phyloP scores from a whole-genome alignment of 2,113 vertebrate species.

The Mirza zaza region DNA sequence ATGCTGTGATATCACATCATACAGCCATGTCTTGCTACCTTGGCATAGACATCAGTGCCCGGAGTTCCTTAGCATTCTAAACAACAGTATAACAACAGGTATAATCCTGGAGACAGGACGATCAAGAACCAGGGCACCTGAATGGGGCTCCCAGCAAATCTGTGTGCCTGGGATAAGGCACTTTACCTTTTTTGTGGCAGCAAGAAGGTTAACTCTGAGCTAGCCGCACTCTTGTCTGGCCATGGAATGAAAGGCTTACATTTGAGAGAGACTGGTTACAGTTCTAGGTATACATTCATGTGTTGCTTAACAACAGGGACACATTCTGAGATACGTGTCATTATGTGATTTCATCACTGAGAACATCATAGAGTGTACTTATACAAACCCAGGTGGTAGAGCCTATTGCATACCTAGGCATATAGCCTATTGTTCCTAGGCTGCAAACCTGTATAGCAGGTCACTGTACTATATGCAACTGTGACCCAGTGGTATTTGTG shows the following conservation, averaged over 20 bases:
- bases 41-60: not conserved
- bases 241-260: not conserved
- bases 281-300: not conserved
- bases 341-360: not conserved
- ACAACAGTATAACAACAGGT: not conserved
- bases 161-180: not conserved
- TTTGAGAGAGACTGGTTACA: not conserved
- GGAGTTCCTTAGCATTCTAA: not conserved
- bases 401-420: not conserved
- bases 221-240: not conserved
- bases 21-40: not conserved
- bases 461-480: not conserved
- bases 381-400: not conserved
- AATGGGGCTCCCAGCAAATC: not conserved
- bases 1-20: not conserved
- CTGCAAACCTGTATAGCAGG: not conserved
- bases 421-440: not conserved
- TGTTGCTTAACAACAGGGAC: not conserved
- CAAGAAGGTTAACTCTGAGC: constrained; percentile 30
- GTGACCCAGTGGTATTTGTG: not conserved
- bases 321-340: not conserved
- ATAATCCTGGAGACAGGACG: not conserved
- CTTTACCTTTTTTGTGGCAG: not conserved
- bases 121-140: not conserved
- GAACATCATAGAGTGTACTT: not conserved